A percentile compares a stretch with the other conserved stretches of the same genome.
These are phyloP conservation scores for Brevimyrus niger DNA, from an alignment of 2,113 vertebrate genomes.

Conservation along the genomic window DNA sequence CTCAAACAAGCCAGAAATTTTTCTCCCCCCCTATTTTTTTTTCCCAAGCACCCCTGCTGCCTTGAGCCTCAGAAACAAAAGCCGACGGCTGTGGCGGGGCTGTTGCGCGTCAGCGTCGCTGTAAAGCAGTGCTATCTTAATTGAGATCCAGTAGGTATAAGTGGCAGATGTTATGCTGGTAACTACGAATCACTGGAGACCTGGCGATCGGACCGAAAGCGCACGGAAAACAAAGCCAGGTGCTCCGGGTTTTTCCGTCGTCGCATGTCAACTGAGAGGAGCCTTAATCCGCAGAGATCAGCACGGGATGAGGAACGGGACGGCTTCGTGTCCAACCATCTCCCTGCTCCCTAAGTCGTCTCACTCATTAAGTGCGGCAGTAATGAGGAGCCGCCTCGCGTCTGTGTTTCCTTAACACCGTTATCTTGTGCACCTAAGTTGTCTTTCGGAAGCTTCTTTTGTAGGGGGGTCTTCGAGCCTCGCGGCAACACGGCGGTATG, in stretches of 20 bases:
- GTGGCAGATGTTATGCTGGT: constrained; percentile 64
- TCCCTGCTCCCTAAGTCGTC: not conserved
- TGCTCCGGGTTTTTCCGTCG: constrained; percentile 41
- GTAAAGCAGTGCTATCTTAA: constrained; percentile 57
- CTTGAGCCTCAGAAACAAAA: not conserved
- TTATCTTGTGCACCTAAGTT: not conserved
- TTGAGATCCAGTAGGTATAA: constrained; percentile 66
- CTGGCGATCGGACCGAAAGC: constrained; percentile 49
- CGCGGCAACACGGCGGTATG: not conserved
- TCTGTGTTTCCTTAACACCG: not conserved
- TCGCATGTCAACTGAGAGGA: constrained; percentile 26
- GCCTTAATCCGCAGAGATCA: constrained; percentile 26
- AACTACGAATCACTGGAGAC: constrained; percentile 68
- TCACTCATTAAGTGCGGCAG: not conserved
- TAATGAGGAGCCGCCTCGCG: not conserved
- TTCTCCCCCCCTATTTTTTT: not conserved
- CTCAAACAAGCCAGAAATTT: not conserved
- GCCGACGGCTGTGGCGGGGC: constrained; percentile 8
- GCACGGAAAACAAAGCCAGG: constrained; percentile 54
- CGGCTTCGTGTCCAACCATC: not conserved
- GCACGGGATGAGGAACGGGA: not conserved
- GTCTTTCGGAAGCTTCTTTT: not conserved
- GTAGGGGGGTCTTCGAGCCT: not conserved
- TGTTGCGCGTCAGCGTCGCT: constrained; percentile 30
- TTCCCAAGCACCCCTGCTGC: not conserved